phyloP scores from a whole-genome alignment of 2,113 vertebrate genomes.

The Mus spicilegus region DNA sequence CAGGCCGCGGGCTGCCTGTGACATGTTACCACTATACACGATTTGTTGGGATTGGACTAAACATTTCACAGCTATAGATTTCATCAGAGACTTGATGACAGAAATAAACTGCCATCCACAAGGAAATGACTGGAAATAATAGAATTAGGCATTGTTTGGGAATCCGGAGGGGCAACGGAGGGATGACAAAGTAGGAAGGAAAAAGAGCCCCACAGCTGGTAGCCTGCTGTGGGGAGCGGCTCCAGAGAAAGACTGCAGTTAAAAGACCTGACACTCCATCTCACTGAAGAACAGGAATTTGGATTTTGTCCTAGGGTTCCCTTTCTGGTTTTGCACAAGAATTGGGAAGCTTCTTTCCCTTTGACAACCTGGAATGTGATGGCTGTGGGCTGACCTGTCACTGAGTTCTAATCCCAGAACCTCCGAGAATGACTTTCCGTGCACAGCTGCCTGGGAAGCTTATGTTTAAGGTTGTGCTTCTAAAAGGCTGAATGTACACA shows the following conservation, averaged over 20 bases:
- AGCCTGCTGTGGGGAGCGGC: not conserved
- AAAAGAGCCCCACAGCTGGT: not conserved
- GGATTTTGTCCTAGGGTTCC: not conserved
- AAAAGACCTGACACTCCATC: not conserved
- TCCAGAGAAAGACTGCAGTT: not conserved
- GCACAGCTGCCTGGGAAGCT: not conserved
- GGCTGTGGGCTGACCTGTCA: not conserved
- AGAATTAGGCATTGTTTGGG: conserved; percentile 90
- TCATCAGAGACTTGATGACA: conserved; percentile 92
- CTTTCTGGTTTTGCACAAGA: not conserved
- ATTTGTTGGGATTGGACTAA: conserved; percentile 91
- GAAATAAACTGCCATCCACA: conserved; percentile 93
- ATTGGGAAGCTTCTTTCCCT: not conserved
- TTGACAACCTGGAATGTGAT: not conserved
- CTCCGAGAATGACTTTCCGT: not conserved
- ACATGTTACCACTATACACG: conserved; percentile 92
- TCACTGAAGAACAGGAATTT: not conserved
- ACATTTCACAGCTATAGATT: conserved; percentile 92
- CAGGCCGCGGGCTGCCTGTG: conserved; percentile 91
- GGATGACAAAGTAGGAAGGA: not conserved
- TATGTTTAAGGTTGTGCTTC: not conserved
- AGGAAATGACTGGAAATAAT: conserved; percentile 93
- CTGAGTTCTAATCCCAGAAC: not conserved
- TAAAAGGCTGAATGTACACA: not conserved
- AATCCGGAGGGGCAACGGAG: conserved; percentile 82